Base-by-base conservation (phyloP, 2,888 invertebrate species). In the Abscondita cerata region DNA sequence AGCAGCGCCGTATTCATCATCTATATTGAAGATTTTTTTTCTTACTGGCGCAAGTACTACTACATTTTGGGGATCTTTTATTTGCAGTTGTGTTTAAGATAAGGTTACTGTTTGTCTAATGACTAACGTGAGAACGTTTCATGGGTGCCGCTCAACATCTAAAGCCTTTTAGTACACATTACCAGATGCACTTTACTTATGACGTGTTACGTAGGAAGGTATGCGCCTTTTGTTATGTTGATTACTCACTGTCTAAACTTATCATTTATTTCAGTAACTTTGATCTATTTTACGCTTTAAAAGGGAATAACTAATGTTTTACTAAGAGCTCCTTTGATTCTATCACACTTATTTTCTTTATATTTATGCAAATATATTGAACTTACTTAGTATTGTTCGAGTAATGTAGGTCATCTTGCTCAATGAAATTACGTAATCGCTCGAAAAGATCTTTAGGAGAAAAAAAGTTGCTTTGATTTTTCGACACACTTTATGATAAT, bases 21-120 rank as follows among this genome's bases (percentile, higher is more conserved):
- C 47, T n/a, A 59, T 54, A 15, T 53, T 38, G 18, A 11, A 31
- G 40, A 34, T 47, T 38, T 33, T 15, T 18, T 6, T 6, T 50
- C 5, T 47, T 33, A 25, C 61, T 59, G 60, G 47, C 48, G 33
- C 47, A 59, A 48, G 36, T 46, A 52, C 62, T 40, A 55, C 34
- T 51, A 36, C 63, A 63, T 66, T 63, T 36, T 55, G 65, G 64
- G 65, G 36, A 50, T 18, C 41, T 58, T 68, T 71, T 76, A 73
- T 77, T 77, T 76, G 73, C 75, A 69, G 69, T 70, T 69, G 74
- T 72, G 70, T 75, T 76, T 74, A 75, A 74, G 76, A 76, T 76
- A 76, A 75, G 73, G 75, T 77, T 77, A 75, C 77, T 74, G 72
- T 78, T 77, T 78, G 72, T 70, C 68, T 72, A 72, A 74, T 78